These are phyloP conservation scores for Pseudococcus viburni DNA, from an alignment of 2,888 invertebrate genomes.

Conservation along the genomic window DNA sequence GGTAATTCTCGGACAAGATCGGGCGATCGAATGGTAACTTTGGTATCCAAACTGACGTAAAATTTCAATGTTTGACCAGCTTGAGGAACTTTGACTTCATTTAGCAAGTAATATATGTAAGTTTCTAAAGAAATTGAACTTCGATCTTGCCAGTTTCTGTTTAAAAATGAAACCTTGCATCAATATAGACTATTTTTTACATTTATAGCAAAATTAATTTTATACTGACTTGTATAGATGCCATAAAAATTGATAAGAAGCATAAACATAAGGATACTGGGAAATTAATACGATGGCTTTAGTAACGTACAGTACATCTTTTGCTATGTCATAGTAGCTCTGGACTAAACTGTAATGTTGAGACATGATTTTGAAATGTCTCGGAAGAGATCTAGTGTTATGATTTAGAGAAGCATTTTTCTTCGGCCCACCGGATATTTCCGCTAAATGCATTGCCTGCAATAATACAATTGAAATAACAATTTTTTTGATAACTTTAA, in stretches of 20 bases:
- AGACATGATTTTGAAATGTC: slow-evolving; percentile 88
- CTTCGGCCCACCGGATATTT: slow-evolving; percentile 85
- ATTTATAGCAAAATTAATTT: neutral
- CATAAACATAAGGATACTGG: slow-evolving; percentile 90
- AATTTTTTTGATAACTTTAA: neutral
- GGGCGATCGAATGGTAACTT: slow-evolving; percentile 80
- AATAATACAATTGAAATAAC: slow-evolving; percentile 70
- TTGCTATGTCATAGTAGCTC: slow-evolving; percentile 89
- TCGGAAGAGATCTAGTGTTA: slow-evolving; percentile 87
- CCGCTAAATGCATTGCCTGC: slow-evolving; percentile 90
- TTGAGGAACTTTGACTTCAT: slow-evolving; percentile 92
- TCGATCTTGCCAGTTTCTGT: slow-evolving; percentile 71
- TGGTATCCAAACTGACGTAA: slow-evolving; percentile 70
- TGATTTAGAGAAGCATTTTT: slow-evolving; percentile 73
- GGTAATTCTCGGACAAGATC: slow-evolving; percentile 88
- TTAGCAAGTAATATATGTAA: slow-evolving; percentile 94
- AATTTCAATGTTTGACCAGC: slow-evolving; percentile 85
- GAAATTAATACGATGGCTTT: slow-evolving; percentile 95
- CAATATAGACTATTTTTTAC: neutral
- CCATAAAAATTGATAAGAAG: slow-evolving; percentile 87
- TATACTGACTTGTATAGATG: slow-evolving; percentile 85
- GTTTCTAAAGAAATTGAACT: slow-evolving; percentile 87
- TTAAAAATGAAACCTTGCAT: slow-evolving; percentile 39
- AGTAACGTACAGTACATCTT: slow-evolving; percentile 94
- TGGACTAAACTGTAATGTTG: slow-evolving; percentile 83